Base-by-base conservation (phyloP, 2,797 vertebrate species). In the Pseudopleuronectes americanus region DNA sequence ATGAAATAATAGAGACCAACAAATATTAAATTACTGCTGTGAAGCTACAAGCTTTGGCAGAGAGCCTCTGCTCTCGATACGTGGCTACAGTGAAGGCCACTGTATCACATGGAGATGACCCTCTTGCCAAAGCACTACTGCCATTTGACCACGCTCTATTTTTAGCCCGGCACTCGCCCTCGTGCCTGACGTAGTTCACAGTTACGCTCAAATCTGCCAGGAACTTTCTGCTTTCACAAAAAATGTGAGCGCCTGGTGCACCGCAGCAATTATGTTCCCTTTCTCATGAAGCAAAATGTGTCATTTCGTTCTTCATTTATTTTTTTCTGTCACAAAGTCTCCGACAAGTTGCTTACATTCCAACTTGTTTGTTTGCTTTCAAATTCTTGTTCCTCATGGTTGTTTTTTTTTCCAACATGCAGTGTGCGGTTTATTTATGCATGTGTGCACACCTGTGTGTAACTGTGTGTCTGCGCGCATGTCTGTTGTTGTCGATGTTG, bases 121-220 rank as follows among this genome's bases (percentile, higher is more conserved):
- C 53, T 72, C 85, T 87, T 89, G 90, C 90, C 90, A 93, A 94
- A 93, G 79, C 79, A 90, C 83, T 83, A 86, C 81, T 70, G 87
- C 87, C 80, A 92, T 93, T 94, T 93, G 92, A 92, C 93, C 90
- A 72, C 66, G 80, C 56, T 86, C 92, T 95, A 94, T 95, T 95
- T 96, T 94, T 94, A 94, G 90, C 91, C 45, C 49, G 43, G 28
- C 24, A 76, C 92, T 87, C 77, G 91, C 90, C 90, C 90, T 86
- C 89, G 90, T 91, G 87, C 89, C 79, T 81, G 87, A 93, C 85
- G 81, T 87, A 88, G 89, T 84, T 93, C 92, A 93, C 88, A 90
- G 76, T 71, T 66, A 12, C 23, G 61, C 69, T 84, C 81, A 92
- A 90, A 93, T 86, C 88, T 91, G 85, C 91, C 87, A 92, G 81